Evolutionary conservation across 2,888 invertebrate species (phyloP).

Genomic region (Belgica antarctica): DNA sequence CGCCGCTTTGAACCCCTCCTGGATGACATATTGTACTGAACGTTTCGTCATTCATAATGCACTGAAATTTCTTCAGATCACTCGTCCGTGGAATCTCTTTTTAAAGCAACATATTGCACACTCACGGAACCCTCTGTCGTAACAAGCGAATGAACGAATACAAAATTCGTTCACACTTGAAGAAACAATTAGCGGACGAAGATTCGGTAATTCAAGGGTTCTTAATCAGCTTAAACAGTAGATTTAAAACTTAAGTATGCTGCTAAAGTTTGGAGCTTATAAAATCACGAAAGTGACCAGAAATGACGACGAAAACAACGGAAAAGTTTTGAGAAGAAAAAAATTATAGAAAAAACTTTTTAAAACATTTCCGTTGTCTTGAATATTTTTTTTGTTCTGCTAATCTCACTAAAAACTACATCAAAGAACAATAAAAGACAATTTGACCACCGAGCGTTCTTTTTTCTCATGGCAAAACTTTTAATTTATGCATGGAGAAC

Average conservation of each 20-base stretch:
- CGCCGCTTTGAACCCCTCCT: neutral
- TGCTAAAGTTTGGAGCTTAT: too few species aligned
- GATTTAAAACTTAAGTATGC: too few species aligned
- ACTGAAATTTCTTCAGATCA: slow-evolving; percentile 2
- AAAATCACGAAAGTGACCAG: neutral
- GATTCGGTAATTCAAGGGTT: slow-evolving; percentile 26
- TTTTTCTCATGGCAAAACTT: too few species aligned
- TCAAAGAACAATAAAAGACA: too few species aligned
- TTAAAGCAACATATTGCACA: slow-evolving; percentile 28
- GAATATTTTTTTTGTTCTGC: too few species aligned
- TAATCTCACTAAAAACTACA: too few species aligned
- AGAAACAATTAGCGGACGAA: slow-evolving; percentile 28
- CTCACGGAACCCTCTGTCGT: neutral
- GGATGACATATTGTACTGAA: slow-evolving; percentile 25
- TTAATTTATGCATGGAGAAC: slow-evolving; percentile 24
- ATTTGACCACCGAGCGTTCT: too few species aligned
- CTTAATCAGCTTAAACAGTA: too few species aligned
- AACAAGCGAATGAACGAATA: slow-evolving; percentile 13
- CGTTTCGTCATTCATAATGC: too few species aligned
- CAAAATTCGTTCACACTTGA: slow-evolving; percentile 24
- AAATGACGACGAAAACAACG: neutral
- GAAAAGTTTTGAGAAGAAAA: neutral
- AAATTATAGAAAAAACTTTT: too few species aligned
- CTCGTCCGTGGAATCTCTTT: neutral
- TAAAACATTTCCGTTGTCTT: too few species aligned